phyloP scores from a whole-genome alignment of 1,140 invertebrate genomes.

The Ectropis grisescens region DNA sequence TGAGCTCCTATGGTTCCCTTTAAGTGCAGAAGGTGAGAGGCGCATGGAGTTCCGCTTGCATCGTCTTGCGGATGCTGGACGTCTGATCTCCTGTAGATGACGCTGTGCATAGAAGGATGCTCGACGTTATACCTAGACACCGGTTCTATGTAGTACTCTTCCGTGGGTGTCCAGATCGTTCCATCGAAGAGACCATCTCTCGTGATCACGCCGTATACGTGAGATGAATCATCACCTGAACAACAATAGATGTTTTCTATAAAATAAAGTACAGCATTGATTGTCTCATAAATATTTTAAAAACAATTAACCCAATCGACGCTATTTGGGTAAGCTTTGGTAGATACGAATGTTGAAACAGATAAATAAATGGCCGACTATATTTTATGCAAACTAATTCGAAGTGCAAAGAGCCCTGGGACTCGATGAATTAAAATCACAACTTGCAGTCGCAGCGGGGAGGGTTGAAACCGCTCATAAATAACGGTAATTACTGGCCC shows the following conservation, averaged over 20 bases:
- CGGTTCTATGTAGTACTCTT: conserved; percentile 91
- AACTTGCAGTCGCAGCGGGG: conserved; percentile 44
- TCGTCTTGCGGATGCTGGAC: conserved; percentile 75
- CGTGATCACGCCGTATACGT: conserved; percentile 88
- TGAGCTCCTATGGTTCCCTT: conserved; percentile 47
- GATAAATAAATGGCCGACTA: conserved; percentile 41
- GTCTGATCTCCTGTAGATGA: conserved; percentile 87
- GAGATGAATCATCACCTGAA: conserved; percentile 88
- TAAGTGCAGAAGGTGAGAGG: conserved; percentile 73
- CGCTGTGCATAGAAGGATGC: conserved; percentile 77
- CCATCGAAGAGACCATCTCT: conserved; percentile 91
- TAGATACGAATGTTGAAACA: too few relatives aligned
- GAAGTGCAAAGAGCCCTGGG: conserved; percentile 50
- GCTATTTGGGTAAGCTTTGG: too few relatives aligned
- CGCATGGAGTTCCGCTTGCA: conserved; percentile 54
- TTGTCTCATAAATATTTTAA: too few relatives aligned
- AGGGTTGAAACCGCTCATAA: conserved; percentile 54
- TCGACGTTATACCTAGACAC: conserved; percentile 79
- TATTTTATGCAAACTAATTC: conserved; percentile 59
- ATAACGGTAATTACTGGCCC: conserved; percentile 45
- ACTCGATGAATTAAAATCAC: conserved; percentile 60
- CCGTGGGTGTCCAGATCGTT: conserved; percentile 80
- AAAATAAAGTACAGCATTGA: too few relatives aligned
- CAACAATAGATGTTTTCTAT: too few relatives aligned
- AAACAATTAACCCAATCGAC: too few relatives aligned